phyloP scores from a whole-genome alignment of 2,888 invertebrate species.

The Neria commutata region DNA sequence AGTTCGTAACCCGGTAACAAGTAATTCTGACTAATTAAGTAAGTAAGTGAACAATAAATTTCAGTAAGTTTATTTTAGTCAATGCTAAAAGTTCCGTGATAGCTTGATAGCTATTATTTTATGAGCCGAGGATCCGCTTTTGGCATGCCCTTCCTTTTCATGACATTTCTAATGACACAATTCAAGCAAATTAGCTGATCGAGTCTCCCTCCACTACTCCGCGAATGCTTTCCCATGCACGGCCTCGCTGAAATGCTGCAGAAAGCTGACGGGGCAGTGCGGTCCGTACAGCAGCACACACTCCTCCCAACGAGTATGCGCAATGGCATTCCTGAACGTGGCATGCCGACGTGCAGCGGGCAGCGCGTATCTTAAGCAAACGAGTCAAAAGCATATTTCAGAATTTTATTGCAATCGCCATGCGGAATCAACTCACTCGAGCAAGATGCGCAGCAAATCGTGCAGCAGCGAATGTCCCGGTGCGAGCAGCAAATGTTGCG shows the following conservation, averaged over 20 bases:
- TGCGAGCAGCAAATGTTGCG: conserved; percentile 65
- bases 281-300: conserved; percentile 52
- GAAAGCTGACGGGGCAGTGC: conserved; percentile 54
- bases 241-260: conserved; percentile 41
- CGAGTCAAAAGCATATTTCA: conserved; percentile 35
- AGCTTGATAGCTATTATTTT: too few relatives aligned
- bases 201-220: too few relatives aligned
- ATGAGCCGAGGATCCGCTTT: too few relatives aligned
- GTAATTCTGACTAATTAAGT: too few relatives aligned
- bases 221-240: conserved; percentile 34
- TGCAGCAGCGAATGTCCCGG: conserved; percentile 71
- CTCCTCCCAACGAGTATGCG: conserved; percentile 30
- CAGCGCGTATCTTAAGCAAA: conserved; percentile 27
- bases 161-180: too few relatives aligned
- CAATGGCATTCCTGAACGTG: conserved; percentile 12
- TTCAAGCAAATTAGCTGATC: too few relatives aligned
- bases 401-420: conserved; percentile 43
- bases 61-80: too few relatives aligned
- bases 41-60: too few relatives aligned
- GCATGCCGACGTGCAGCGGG: conserved; percentile 27
- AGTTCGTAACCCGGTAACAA: too few relatives aligned
- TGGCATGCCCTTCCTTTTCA: too few relatives aligned
- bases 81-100: too few relatives aligned
- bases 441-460: conserved; percentile 69
- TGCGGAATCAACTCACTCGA: conserved; percentile 66